These are phyloP conservation scores for Beris morrisii DNA, from an alignment of 2,888 invertebrate genomes.

Conservation along the genomic window DNA sequence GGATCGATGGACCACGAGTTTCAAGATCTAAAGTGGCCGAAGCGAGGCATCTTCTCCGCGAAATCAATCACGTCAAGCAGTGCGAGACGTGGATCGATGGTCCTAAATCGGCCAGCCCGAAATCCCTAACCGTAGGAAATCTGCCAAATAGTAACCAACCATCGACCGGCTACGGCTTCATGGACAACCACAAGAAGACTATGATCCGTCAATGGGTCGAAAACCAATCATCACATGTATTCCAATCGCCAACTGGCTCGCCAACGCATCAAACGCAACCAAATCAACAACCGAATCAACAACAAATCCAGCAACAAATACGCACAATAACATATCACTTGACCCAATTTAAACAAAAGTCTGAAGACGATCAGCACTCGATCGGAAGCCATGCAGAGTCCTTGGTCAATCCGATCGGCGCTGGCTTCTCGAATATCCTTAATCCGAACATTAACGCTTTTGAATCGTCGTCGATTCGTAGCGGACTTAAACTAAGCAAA, in stretches of 20 bases:
- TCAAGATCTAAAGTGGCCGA: slow-evolving; percentile 81
- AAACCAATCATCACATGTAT: slow-evolving; percentile 81
- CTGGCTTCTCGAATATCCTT: slow-evolving; percentile 59
- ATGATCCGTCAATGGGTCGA: slow-evolving; percentile 95
- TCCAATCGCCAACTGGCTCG: slow-evolving; percentile 65
- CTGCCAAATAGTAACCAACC: slow-evolving; percentile 44
- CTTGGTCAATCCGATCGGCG: slow-evolving; percentile 61
- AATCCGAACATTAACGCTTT: slow-evolving; percentile 48
- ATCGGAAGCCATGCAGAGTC: slow-evolving; percentile 59
- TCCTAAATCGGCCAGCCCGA: slow-evolving; percentile 70
- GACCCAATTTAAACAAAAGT: slow-evolving; percentile 62
- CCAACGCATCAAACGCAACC: slow-evolving; percentile 47
- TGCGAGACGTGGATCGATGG: slow-evolving; percentile 96
- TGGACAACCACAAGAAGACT: slow-evolving; percentile 90
- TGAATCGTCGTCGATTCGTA: slow-evolving; percentile 17
- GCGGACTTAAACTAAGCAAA: slow-evolving; percentile 45
- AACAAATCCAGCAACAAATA: slow-evolving; percentile 48
- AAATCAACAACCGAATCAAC: slow-evolving; percentile 39
- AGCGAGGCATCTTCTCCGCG: slow-evolving; percentile 77
- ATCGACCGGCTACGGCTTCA: slow-evolving; percentile 73
- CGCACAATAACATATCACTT: slow-evolving; percentile 60
- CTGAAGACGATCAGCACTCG: slow-evolving; percentile 56
- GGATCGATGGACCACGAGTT: slow-evolving; percentile 95
- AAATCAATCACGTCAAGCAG: slow-evolving; percentile 74
- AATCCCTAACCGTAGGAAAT: slow-evolving; percentile 57